These are phyloP conservation scores for Melipona beecheii DNA, from an alignment of 2,888 invertebrate genomes.

Conservation along the genomic window DNA sequence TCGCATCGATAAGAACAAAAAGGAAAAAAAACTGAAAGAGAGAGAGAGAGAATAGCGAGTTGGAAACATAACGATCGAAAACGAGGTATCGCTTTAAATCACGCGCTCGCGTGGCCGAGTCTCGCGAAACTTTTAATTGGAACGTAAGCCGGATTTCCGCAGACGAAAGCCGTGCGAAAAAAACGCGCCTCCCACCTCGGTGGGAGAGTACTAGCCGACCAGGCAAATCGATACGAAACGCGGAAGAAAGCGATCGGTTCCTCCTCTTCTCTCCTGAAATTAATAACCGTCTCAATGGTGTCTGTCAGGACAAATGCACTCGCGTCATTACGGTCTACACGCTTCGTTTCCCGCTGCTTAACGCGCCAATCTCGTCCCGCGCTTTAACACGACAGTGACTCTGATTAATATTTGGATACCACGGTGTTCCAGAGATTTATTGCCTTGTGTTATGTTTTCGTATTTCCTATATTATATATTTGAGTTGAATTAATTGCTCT, in stretches of 20 bases:
- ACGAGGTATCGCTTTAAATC: conserved; percentile 53
- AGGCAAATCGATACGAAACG: conserved; percentile 41
- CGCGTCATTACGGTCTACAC: background rate
- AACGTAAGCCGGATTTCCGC: conserved; percentile 50
- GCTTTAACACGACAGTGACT: background rate
- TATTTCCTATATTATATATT: too few relatives aligned
- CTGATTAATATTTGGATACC: too few relatives aligned
- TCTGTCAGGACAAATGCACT: conserved; percentile 12
- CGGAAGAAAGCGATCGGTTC: conserved; percentile 17
- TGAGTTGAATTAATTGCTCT: too few relatives aligned
- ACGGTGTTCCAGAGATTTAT: too few relatives aligned
- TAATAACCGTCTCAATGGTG: conserved; percentile 16
- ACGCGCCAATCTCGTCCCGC: conserved; percentile 38
- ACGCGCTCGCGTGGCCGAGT: conserved; percentile 33
- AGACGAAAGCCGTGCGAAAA: conserved; percentile 26
- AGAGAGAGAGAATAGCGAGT: background rate
- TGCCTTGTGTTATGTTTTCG: too few relatives aligned
- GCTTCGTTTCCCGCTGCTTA: conserved; percentile 14
- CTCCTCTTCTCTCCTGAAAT: conserved; percentile 15
- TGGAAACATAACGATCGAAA: conserved; percentile 27
- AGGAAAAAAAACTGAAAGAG: background rate
- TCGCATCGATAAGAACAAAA: background rate
- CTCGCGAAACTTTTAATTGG: conserved; percentile 64
- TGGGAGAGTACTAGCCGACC: background rate
- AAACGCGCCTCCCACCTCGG: background rate